These are phyloP conservation scores for Melikaiella ostensackeni DNA, from an alignment of 2,888 invertebrate species.

Conservation along the genomic window DNA sequence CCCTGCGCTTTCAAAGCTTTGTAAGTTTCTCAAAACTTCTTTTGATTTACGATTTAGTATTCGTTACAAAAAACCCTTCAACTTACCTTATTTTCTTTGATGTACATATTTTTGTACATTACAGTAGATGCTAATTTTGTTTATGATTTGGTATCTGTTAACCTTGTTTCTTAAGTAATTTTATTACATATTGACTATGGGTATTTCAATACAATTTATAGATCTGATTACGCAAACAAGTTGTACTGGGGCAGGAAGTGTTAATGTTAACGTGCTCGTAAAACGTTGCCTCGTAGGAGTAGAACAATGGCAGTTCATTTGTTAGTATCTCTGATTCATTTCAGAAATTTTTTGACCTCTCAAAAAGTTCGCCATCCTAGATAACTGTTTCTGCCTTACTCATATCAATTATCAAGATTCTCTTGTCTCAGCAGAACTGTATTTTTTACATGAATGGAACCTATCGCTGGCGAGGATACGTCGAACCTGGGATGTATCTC, in stretches of 20 bases:
- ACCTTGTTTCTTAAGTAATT: constrained; percentile 1
- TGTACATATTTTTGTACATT: background rate
- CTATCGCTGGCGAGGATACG: background rate
- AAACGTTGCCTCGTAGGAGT: constrained; percentile 32
- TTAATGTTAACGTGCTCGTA: constrained; percentile 36
- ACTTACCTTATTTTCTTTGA: background rate
- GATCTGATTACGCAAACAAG: constrained; percentile 31
- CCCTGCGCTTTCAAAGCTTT: background rate
- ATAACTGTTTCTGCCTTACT: constrained; percentile 34
- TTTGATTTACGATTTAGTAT: background rate
- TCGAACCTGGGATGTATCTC: constrained; percentile 6
- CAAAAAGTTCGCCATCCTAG: constrained; percentile 15
- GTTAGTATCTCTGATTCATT: constrained; percentile 19
- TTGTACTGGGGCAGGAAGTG: constrained; percentile 18
- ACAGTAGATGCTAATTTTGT: background rate
- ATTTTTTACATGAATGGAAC: constrained; percentile 13
- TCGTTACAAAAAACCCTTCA: background rate
- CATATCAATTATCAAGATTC: constrained; percentile 26
- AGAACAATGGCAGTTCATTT: constrained; percentile 27
- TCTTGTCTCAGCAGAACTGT: background rate
- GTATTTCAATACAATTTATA: constrained; percentile 26
- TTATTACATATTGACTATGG: constrained; percentile 7
- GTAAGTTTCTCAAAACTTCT: background rate
- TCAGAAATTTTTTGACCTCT: constrained; percentile 15
- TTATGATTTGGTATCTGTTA: constrained; percentile 7